These are phyloP conservation scores for Eriocheir sinensis DNA, from an alignment of 1,140 invertebrate species.

Conservation along the genomic window DNA sequence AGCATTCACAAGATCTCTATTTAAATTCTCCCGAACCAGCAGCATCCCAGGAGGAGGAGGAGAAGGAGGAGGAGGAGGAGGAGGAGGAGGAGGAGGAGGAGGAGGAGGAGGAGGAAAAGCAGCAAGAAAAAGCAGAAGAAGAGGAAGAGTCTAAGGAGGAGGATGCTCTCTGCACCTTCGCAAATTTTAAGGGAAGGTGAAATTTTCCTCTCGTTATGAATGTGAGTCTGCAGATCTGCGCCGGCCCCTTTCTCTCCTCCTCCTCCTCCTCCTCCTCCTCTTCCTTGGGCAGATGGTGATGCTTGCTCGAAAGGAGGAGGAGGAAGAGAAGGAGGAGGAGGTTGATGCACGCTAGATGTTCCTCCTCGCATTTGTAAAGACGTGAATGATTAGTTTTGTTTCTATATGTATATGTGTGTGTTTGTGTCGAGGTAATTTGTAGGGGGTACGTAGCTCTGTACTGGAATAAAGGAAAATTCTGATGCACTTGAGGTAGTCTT, in stretches of 20 bases:
- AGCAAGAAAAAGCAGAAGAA: not conserved
- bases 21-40: not conserved
- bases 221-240: not conserved
- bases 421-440: too few relatives aligned
- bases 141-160: not conserved
- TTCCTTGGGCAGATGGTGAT: too few relatives aligned
- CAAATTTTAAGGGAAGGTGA: not conserved
- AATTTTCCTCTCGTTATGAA: constrained; percentile 3
- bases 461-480: too few relatives aligned
- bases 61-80: not conserved
- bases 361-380: not conserved
- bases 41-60: not conserved
- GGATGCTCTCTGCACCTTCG: not conserved
- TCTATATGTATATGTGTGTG: too few relatives aligned
- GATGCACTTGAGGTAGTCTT: too few relatives aligned
- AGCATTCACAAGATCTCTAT: not conserved
- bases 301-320: too few relatives aligned
- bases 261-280: not conserved
- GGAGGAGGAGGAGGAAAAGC: too few relatives aligned
- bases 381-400: not conserved
- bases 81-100: too few relatives aligned
- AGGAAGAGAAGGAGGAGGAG: too few relatives aligned
- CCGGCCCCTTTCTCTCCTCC: not conserved
- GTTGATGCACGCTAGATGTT: too few relatives aligned
- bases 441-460: too few relatives aligned